Evolutionary conservation across 2,888 invertebrate species (phyloP).

Genomic region (Vandiemenella viatica): DNA sequence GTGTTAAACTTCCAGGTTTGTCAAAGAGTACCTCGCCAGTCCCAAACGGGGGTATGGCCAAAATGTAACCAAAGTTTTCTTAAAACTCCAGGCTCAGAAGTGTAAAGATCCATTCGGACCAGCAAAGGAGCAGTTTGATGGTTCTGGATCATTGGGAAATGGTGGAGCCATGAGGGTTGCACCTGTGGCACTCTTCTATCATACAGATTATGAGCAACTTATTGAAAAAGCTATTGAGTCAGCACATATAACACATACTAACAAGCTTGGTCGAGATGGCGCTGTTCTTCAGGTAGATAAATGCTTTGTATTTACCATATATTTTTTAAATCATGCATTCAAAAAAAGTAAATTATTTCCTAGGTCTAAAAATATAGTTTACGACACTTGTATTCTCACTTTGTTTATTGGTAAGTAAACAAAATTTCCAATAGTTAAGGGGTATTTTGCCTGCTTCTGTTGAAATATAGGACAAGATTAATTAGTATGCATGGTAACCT

Average conservation of each 20-base stretch:
- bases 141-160: conserved; percentile 59
- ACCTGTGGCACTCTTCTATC: conserved; percentile 46
- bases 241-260: conserved; percentile 47
- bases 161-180: conserved; percentile 60
- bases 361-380: no score
- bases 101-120: conserved; percentile 44
- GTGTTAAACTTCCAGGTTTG: conserved; percentile 40
- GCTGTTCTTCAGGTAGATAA: conserved; percentile 34
- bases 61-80: conserved; percentile 39
- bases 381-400: no score
- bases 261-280: conserved; percentile 38
- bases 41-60: conserved; percentile 50
- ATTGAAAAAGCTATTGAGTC: conserved; percentile 33
- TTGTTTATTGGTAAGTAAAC: no score
- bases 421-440: no score
- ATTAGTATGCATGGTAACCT: no score
- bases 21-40: conserved; percentile 42
- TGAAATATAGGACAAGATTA: no score
- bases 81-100: conserved; percentile 35
- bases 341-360: no score
- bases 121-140: conserved; percentile 47
- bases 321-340: no score
- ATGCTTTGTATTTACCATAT: conserved; percentile 11
- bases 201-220: conserved; percentile 33
- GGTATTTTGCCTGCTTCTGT: no score